Evolutionary conservation across 1,140 invertebrate genomes (phyloP), one percentile per base, ranked within the genome.

Genomic region (Drosophila pectinifera): DNA sequence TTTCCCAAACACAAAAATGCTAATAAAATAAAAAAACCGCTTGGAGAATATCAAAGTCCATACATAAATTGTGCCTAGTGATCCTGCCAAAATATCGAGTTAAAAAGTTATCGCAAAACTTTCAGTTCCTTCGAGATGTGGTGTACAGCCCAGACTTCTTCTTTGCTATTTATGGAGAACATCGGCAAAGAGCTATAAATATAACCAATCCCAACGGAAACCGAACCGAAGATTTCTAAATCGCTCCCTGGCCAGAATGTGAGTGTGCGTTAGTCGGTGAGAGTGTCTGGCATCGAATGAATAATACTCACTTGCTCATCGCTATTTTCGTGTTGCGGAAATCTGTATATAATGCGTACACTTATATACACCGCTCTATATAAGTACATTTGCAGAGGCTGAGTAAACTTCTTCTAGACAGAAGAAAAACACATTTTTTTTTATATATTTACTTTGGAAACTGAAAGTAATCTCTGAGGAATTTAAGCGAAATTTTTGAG

Each of bases 261-360:
- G 64, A 58, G 64, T 70, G 61, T 53, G 26, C 55, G 42, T 62
- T 58, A 73, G 73, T 58, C 34, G 41, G 57, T 73, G 45, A 43
- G 55, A 58, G 70, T 75, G 53, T 49, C 26, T 61, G 58, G 55
- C 61, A 61, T 57, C 63, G 59, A 65, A 53, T 86, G 83, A 88
- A 88, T 88, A 81, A 85, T 85, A 62, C 75, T 84, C 58, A 84
- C 73, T 84, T 80, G 78, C 81, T 86, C 83, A 86, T 86, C 84
- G 79, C 84, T 86, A 86, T 86, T 86, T 86, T 86, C 42, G 83
- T 88, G 73, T 75, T 78, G 62, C 75, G 79, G 70, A 82, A 81
- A 81, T 73, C 67, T 77, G 65, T 58, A 77, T 42, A 53, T 65
- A 82, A 28, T 57, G 48, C 53, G 51, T 54, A 56, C 54, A 22